Conservation (phyloP, 1,140 invertebrate species). For the Drosophila kanapiae region DNA sequence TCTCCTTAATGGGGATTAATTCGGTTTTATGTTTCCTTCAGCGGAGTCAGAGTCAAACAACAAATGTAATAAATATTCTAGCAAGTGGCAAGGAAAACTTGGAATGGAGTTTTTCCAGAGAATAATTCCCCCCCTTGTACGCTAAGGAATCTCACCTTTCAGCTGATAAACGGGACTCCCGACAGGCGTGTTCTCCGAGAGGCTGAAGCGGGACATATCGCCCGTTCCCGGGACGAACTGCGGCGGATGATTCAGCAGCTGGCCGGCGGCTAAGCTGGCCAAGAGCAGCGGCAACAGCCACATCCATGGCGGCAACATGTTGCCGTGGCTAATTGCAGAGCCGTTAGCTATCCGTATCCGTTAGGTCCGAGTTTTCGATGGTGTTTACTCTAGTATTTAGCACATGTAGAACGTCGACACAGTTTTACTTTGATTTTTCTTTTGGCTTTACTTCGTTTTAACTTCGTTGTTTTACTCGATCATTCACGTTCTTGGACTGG, state of each 20-base stretch:
- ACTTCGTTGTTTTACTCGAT: not conserved
- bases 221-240: constrained; percentile 90
- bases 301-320: constrained; percentile 65
- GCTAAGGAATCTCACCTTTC: constrained; percentile 85
- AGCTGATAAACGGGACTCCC: constrained; percentile 92
- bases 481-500: constrained; percentile 30
- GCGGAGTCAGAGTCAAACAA: not conserved
- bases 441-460: constrained; percentile 3
- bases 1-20: not conserved
- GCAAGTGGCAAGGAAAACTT: not conserved
- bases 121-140: too few species aligned
- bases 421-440: constrained; percentile 18
- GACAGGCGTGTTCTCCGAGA: constrained; percentile 91
- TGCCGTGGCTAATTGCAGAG: constrained; percentile 75
- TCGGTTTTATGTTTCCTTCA: not conserved
- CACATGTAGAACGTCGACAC: constrained; percentile 61
- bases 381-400: constrained; percentile 70
- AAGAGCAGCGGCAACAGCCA: constrained; percentile 35
- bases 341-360: constrained; percentile 71
- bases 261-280: constrained; percentile 44
- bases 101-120: too few species aligned
- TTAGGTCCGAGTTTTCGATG: constrained; percentile 65
- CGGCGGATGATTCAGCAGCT: constrained; percentile 89
- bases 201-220: constrained; percentile 91
- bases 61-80: not conserved